phyloP scores from a whole-genome alignment of 2,888 invertebrate species.

The Mythimna loreyi region DNA sequence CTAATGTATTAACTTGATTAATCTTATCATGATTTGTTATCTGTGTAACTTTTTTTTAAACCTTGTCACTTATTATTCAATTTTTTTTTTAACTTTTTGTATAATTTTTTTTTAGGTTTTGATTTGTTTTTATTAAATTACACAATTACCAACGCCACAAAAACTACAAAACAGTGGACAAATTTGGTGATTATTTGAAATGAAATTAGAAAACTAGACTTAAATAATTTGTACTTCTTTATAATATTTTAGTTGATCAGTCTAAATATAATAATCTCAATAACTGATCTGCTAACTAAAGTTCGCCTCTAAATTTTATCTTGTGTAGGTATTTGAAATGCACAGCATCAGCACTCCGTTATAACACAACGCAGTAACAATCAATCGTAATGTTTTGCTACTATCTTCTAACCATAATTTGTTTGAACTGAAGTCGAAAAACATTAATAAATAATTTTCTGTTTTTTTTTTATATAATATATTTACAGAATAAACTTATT shows the following conservation, averaged over 20 bases:
- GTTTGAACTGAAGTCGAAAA: too few relatives aligned
- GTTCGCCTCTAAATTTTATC: background rate
- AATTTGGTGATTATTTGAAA: background rate
- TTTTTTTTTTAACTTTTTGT: background rate
- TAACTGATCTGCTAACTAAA: constrained; percentile 43
- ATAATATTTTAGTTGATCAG: background rate
- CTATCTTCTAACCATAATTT: too few relatives aligned
- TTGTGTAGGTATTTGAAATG: background rate
- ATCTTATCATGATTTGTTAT: too few relatives aligned
- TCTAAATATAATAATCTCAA: background rate
- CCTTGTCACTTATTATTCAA: background rate
- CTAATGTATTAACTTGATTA: background rate
- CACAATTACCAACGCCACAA: background rate
- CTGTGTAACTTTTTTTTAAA: background rate
- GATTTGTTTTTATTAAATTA: background rate
- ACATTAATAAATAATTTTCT: too few relatives aligned
- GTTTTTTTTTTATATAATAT: background rate
- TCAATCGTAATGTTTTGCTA: too few relatives aligned
- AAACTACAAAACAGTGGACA: background rate
- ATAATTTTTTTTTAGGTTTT: background rate
- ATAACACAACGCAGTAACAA: too few relatives aligned
- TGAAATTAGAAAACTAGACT: background rate
- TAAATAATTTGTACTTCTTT: background rate
- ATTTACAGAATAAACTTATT: background rate
- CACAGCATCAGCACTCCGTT: too few relatives aligned